These are phyloP conservation scores for Hypanus sabinus DNA, from an alignment of 2,113 vertebrate species.

Conservation along the genomic window DNA sequence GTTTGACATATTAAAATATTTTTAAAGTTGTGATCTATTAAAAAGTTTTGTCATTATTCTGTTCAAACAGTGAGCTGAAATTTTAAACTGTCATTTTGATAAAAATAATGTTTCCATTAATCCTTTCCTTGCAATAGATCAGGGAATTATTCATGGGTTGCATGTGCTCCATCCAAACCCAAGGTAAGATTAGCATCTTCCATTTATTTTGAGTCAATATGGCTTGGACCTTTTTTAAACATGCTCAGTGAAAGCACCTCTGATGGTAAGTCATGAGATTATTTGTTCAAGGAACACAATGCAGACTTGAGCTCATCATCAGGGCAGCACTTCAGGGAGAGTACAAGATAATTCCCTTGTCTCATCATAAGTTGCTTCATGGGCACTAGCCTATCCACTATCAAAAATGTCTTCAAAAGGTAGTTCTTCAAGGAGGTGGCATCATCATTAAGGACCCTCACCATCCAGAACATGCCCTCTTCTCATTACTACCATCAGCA, in stretches of 20 bases:
- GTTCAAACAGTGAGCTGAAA: neutral
- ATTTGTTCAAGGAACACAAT: neutral
- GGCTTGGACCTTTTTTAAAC: neutral
- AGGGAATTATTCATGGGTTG: neutral
- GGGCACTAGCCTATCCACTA: too few species aligned
- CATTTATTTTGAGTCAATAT: neutral
- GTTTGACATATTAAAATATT: neutral
- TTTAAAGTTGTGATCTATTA: neutral
- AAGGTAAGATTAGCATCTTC: neutral
- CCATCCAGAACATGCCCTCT: too few species aligned
- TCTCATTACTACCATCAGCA: too few species aligned
- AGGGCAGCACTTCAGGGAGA: neutral
- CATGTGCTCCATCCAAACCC: neutral
- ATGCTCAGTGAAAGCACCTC: neutral
- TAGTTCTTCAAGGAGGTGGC: too few species aligned
- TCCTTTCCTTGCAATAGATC: neutral
- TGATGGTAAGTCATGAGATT: neutral
- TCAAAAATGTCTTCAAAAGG: too few species aligned
- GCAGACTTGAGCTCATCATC: neutral
- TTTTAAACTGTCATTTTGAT: neutral
- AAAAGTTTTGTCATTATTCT: neutral
- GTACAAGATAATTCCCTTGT: neutral
- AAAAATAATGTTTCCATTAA: slow-evolving; percentile 13
- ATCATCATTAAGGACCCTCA: too few species aligned
- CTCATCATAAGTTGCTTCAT: too few species aligned